phyloP scores from a whole-genome alignment of 1,140 invertebrate genomes.

The Cydia fagiglandana region DNA sequence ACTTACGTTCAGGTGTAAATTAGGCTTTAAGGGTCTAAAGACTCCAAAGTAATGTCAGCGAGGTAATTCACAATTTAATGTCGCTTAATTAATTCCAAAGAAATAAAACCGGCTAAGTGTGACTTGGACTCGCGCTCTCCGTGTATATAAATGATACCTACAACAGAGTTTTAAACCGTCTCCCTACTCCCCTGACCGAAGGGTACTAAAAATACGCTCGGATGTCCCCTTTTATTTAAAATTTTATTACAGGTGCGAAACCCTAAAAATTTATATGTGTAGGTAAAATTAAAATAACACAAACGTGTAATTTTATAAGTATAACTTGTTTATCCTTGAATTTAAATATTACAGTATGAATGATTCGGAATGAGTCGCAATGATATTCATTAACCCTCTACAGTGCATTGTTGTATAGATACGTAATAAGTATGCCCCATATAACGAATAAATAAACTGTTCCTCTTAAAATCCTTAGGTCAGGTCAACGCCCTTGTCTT shows the following conservation, averaged over 20 bases:
- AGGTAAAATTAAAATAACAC: no score
- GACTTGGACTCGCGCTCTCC: no score
- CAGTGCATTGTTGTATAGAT: no score
- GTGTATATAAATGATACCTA: no score
- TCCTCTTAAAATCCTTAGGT: not conserved
- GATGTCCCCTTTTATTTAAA: no score
- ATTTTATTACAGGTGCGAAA: no score
- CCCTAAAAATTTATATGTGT: not conserved
- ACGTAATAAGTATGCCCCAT: not conserved
- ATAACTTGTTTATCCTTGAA: not conserved
- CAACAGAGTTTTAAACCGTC: no score
- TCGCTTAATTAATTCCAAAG: not conserved
- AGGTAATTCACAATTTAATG: not conserved
- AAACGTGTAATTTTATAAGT: not conserved
- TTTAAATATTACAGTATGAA: not conserved
- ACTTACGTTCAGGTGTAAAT: not conserved
- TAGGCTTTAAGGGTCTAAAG: not conserved
- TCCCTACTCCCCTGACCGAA: no score
- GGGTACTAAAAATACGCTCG: no score
- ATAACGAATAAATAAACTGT: not conserved
- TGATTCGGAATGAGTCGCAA: no score
- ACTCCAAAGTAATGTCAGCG: not conserved
- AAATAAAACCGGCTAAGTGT: not conserved
- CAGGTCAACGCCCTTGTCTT: conserved; percentile 19
- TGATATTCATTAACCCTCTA: no score